Evolutionary conservation across 1,140 invertebrate genomes (phyloP), one percentile per base, ranked within the genome.

Genomic region (Agrilus planipennis): DNA sequence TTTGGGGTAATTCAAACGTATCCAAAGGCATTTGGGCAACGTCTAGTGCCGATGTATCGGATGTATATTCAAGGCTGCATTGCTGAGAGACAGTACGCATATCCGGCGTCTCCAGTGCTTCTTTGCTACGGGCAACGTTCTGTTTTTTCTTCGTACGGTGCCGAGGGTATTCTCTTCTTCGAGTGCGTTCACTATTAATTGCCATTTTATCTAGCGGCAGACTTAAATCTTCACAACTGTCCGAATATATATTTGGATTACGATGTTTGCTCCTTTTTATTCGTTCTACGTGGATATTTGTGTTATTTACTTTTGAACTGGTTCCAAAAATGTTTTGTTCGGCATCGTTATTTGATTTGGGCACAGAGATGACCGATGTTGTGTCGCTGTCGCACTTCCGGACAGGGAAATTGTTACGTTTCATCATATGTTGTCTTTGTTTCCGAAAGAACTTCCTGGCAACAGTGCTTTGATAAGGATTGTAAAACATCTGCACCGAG

Each of bases 381-480:
- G 60, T 64, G 31, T 71, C 70, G 39, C 65, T 72, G 44, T 41
- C 9, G 28, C 76, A 73, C 43, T 72, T 77, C 28, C 73, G 68
- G 0, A 77, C 60, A 46, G 79, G 78, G 17, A 87, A 64, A 57
- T 84, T 85, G 58, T 81, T 87, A 38, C 76, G 71, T 53, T 81
- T 80, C 51, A 68, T 67, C 49, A 80, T 77, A 46, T 86, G 70
- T 35, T 81, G 71, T 16, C 80, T 73, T 56, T 90, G 85, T 54
- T 88, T 89, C 44, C 87, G 84, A 60, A 92, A 92, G 61, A 91
- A 92, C 52, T 88, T 89, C 44, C 86, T 75, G 0, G 89, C 89
- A 1, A 90, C 85, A 11, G 86, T 88, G 58, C 86, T 91, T 60
- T 94, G 89, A 54, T 86, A 83, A 0, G 88, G 85, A 68, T 94